These are phyloP conservation scores for Mallotus villosus DNA, from an alignment of 2,797 vertebrate genomes.

Conservation along the genomic window DNA sequence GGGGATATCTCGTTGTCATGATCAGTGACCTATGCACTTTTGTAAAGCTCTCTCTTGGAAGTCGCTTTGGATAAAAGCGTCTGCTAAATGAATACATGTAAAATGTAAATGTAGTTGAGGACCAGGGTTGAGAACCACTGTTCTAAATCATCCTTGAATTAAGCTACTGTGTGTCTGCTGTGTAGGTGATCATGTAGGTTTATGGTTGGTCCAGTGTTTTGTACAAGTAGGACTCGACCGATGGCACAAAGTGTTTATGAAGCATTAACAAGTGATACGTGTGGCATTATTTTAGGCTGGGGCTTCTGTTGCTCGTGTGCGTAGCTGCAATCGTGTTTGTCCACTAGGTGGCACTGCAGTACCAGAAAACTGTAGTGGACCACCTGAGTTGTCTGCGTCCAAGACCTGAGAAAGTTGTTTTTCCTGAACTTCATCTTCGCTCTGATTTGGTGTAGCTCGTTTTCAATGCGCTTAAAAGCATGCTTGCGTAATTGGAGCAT, in stretches of 20 bases:
- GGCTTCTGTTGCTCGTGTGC: neutral
- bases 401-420: neutral
- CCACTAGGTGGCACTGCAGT: neutral
- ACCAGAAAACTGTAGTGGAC: neutral
- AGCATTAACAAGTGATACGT: neutral
- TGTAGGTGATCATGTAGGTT: no score
- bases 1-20: no score
- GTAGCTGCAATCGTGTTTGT: neutral
- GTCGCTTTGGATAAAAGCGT: no score
- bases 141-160: no score
- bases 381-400: neutral
- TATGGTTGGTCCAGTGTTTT: no score
- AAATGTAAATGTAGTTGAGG: no score
- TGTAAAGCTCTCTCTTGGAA: no score
- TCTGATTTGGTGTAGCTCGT: neutral
- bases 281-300: neutral
- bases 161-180: no score
- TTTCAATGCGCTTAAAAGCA: neutral
- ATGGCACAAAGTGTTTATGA: neutral
- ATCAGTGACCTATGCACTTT: no score
- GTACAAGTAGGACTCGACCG: no score
- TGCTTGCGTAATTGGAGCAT: neutral
- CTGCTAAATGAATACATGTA: no score
- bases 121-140: no score
- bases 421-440: neutral